Conservation (phyloP, 2,888 invertebrate genomes). For the Eutolmus rufibarbis region DNA sequence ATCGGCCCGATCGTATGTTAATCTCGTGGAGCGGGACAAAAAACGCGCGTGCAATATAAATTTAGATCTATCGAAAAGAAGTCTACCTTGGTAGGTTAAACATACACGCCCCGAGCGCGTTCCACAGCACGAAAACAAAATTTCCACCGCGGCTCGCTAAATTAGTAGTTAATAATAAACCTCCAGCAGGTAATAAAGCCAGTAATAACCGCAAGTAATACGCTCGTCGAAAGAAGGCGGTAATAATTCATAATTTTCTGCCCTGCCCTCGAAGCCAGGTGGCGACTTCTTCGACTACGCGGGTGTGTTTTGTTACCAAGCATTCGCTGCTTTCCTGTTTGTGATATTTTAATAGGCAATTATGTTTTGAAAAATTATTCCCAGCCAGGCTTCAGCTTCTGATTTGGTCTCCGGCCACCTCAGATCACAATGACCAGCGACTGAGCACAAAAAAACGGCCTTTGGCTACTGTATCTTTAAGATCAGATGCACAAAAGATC, state of each 20-base stretch:
- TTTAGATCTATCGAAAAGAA: slow-evolving; percentile 21
- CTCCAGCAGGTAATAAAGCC: neutral
- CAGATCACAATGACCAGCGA: neutral
- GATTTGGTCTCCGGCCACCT: neutral
- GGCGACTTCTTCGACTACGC: neutral
- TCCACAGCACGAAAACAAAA: neutral
- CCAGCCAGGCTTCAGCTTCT: neutral
- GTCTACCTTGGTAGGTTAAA: slow-evolving; percentile 11
- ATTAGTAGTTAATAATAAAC: neutral
- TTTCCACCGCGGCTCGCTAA: neutral
- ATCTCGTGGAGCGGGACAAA: neutral
- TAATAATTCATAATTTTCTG: neutral
- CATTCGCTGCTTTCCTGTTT: neutral
- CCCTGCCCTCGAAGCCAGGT: neutral
- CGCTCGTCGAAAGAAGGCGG: neutral
- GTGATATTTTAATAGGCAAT: neutral
- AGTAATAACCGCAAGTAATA: neutral
- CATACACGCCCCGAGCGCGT: neutral
- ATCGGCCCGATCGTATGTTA: neutral
- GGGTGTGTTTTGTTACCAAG: neutral
- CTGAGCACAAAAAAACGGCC: neutral
- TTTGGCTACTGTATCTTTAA: neutral
- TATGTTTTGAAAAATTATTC: neutral
- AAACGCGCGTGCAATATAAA: slow-evolving; percentile 26
- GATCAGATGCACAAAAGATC: neutral